These are phyloP conservation scores for Noctuana brunneofusca DNA, from an alignment of 2,888 invertebrate species.

Conservation along the genomic window DNA sequence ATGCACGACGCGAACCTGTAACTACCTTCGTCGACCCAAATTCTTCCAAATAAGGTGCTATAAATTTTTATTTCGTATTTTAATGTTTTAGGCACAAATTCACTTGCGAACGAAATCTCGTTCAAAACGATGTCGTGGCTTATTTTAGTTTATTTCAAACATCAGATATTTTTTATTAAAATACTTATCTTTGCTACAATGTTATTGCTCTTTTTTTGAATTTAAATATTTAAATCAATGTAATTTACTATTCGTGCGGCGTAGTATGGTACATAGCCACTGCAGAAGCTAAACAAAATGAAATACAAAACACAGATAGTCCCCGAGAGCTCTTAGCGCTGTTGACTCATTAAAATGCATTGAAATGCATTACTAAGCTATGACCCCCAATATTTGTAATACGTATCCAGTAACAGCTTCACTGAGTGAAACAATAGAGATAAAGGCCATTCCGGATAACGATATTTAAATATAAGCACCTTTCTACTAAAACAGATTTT, in stretches of 20 bases:
- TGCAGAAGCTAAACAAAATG: conserved; percentile 13
- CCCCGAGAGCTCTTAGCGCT: conserved; percentile 9
- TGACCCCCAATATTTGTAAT: conserved; percentile 33
- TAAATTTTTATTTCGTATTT: conserved; percentile 55
- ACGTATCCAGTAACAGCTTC: conserved; percentile 27
- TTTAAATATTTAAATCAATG: conserved; percentile 8
- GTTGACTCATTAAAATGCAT: conserved; percentile 32
- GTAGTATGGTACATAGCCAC: background rate
- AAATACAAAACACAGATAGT: conserved; percentile 20
- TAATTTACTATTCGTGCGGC: conserved; percentile 1
- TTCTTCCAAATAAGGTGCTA: conserved; percentile 60
- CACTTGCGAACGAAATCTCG: background rate
- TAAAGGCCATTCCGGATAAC: conserved; percentile 31
- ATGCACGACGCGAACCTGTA: conserved; percentile 64
- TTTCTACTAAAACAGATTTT: conserved; percentile 31
- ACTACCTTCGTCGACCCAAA: conserved; percentile 57
- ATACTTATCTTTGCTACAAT: no score
- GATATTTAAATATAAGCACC: conserved; percentile 33
- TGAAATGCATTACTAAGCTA: conserved; percentile 30
- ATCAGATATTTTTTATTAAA: no score
- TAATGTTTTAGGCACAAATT: conserved; percentile 46
- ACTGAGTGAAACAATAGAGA: conserved; percentile 33
- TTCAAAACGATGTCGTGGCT: background rate
- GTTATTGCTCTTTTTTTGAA: background rate
- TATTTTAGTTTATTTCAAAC: background rate